Base-by-base conservation (phyloP, 30 jellyfish, hydroid and myxozoan species). In the Aurelia sp. region DNA sequence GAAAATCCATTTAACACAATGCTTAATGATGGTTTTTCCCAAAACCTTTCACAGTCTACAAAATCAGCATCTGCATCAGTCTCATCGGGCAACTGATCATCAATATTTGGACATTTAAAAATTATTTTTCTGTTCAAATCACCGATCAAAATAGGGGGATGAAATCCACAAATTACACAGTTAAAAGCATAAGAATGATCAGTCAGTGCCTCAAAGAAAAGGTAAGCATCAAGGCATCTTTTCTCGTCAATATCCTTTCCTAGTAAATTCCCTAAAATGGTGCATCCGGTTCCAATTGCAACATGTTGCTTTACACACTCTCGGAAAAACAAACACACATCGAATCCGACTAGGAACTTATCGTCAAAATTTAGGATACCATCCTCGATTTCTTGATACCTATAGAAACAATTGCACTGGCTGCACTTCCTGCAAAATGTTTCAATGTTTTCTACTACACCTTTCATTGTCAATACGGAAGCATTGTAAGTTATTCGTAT, bases 351-450 rank as follows among this genome's bases (percentile, higher is more conserved):
- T 11, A 90, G 60, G 44, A 90, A 84, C 11, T 6, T 58, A 76
- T 90, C 88, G 58, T 90, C 66, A 60, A 53, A 90, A 57, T 82
- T 90, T 41, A 82, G 85, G 8, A 90, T 74, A n/a, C 94, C 91
- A 20, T 82, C 79, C 2, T 37, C 51, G 17, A 51, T 53, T 65
- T 90, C 97, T 53, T 90, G 91, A 40, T 90, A 90, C 30, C 97
- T 52, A 59, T 81, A 83, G 55, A 11, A 73, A 57, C 52, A 63
- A 12, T 55, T n/a, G 66, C 97, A 90, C 27, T 57, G 44, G 13
- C 27, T 64, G 57, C 97, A 82, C 31, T 79, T 17, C 31, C 15
- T 75, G 20, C 65, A 60, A 71, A 31, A 81, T 31, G 94, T 73
- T 57, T 59, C 77, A 30, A 62, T 19, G 12, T 81, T 79, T 19